Evolutionary conservation across 2,797 vertebrate species (phyloP), one percentile per base, ranked within the genome.

Genomic region (Malurus splendens): DNA sequence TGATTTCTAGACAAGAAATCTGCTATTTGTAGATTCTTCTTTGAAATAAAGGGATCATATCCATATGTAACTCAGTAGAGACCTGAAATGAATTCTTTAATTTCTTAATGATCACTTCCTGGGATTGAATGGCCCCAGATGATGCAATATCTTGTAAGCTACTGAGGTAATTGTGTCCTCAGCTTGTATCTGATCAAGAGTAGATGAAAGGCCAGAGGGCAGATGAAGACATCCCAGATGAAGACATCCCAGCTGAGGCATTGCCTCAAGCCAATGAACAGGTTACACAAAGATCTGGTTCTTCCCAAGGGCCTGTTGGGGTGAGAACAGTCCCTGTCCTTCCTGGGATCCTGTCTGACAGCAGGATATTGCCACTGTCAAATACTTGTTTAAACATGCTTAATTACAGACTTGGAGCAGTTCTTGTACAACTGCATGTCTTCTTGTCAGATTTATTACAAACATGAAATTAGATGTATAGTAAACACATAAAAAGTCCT

Each of bases 71-170:
- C 30, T 72, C 32, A 14, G 11, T 24, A 72, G 65, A 47, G 23
- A 52, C 24, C 51, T 75, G 59, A 82, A 90, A 74, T 77, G 51
- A 64, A 38, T 59, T 65, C 23, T 92, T 68, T 61, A 74, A 38
- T 28, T 41, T 64, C 47, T 80, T 76, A 67, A 55, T 91, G 67
- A 82, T 41, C 17, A 32, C 61, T 81, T 94, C 83, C 90, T 87
- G 72, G 54, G 39, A 24, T 20, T 86, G 33, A 79, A 60, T 85
- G 42, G 39, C 32, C 36, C 12, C 57, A 57, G 73, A 38, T 90
- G 82, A 82, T 92, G 84, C 72, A 82, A 60, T 30, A 88, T 57
- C 38, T 87, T 84, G 68, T 85, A 91, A 84, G 36, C 14, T 77
- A 23, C 55, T 90, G 68, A 55, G 71, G 51, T 85, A 87, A 80